Evolutionary conservation across 2,888 invertebrate species (phyloP).

Genomic region (Heliconius aoede): DNA sequence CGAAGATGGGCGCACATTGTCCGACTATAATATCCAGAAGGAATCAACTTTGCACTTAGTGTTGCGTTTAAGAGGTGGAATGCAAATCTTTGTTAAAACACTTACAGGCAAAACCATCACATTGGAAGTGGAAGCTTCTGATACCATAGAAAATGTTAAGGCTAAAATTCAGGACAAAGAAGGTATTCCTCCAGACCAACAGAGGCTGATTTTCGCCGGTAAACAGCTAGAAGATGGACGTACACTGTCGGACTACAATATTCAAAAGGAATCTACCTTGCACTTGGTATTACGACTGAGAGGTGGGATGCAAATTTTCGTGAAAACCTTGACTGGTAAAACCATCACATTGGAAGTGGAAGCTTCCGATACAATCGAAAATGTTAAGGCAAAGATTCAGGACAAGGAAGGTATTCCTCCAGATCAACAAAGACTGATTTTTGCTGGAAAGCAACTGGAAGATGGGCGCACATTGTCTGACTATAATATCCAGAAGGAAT

Average conservation of each 20-base stretch:
- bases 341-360: conserved; percentile 73
- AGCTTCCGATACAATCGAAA: conserved; percentile 57
- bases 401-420: conserved; percentile 79
- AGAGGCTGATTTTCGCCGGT: conserved; percentile 55
- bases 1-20: conserved; percentile 72
- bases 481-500: conserved; percentile 41
- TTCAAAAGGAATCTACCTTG: conserved; percentile 60
- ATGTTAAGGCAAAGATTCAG: conserved; percentile 50
- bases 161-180: conserved; percentile 44
- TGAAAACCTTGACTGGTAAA: conserved; percentile 38
- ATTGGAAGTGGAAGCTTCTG: conserved; percentile 56
- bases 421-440: conserved; percentile 67
- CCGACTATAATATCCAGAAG: conserved; percentile 39
- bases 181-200: conserved; percentile 58
- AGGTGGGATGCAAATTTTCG: conserved; percentile 53
- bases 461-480: conserved; percentile 40
- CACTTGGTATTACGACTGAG: conserved; percentile 57
- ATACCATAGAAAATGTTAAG: conserved; percentile 52
- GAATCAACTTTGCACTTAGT: conserved; percentile 38
- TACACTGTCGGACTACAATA: conserved; percentile 58
- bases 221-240: conserved; percentile 59
- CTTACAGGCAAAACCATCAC: conserved; percentile 59
- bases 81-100: conserved; percentile 59
- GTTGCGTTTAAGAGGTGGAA: conserved; percentile 50
- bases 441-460: conserved; percentile 79